Conservation (phyloP, 2,797 vertebrate genomes). For the Graptemys geographica region DNA sequence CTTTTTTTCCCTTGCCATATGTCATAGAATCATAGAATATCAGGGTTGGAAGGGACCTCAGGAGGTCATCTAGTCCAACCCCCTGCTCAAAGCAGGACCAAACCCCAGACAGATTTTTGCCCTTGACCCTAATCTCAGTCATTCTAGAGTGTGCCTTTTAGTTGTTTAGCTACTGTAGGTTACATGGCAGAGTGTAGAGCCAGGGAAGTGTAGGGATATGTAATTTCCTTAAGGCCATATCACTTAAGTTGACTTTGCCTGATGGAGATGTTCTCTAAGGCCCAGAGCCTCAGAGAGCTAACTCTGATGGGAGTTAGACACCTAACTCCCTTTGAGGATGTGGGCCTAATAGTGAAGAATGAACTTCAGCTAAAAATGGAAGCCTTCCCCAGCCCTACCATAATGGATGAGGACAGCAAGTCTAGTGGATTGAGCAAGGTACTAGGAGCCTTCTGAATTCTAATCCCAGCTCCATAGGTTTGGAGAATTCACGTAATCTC, state of each 20-base stretch:
- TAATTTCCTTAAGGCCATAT: background rate
- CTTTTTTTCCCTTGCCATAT: background rate
- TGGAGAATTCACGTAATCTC: fast-evolving
- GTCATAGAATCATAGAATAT: fast-evolving
- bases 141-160: no score
- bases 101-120: no score
- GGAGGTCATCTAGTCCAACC: no score
- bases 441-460: background rate
- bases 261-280: background rate
- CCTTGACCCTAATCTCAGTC: background rate
- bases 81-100: no score
- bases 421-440: background rate
- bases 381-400: background rate
- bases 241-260: background rate
- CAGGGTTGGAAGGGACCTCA: no score
- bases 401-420: background rate
- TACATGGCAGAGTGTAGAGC: background rate
- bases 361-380: background rate
- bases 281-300: no score
- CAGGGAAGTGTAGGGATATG: background rate
- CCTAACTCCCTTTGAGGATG: no score
- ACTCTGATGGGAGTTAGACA: no score
- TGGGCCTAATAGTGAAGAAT: background rate
- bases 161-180: background rate
- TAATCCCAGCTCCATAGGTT: background rate